Evolutionary conservation across 2,113 vertebrate species (phyloP), one percentile per base, ranked within the genome.

Genomic region (Ptilorrhoa leucosticta): DNA sequence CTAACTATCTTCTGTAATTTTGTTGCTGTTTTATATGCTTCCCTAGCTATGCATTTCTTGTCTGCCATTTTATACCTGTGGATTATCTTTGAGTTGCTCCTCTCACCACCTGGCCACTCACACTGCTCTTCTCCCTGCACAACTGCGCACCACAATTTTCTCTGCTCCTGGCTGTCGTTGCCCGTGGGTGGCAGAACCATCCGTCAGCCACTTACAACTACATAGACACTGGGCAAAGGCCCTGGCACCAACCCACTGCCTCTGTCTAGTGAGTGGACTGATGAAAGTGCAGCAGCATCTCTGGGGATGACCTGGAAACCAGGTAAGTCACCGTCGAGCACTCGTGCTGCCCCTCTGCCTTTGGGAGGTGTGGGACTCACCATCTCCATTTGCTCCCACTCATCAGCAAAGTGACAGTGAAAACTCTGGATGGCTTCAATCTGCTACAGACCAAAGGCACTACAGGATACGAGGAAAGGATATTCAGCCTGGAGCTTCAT

Each of bases 161-260:
- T 50, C 1, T 81, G 24, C 83, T 90, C 75, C 51, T 4, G 7
- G 30, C 56, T 8, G 10, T 28, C 24, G 0, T 4, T 40, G 73
- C 87, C 90, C 66, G 39, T 1, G 1, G 26, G 50, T 65, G 66
- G 81, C 85, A 90, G 63, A 76, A 39, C 78, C 66, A 76, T 72
- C 70, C 0, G 0, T 75, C 85, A 88, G 73, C 70, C 0, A 1
- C 73, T 83, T 57, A 11, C 45, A 66, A 0, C 60, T 35, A 15
- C 50, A 57, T 1, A 80, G 37, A 37, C 28, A 79, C 24, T 54
- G 72, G 56, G 64, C 48, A 31, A 56, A 75, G 20, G 63, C 80
- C 37, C 79, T 83, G 78, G 82, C 79, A 83, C 48, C 53, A 65
- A 11, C 77, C 65, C 13, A 0, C 51, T 23, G 7, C 15, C 51